Evolutionary conservation across 2,888 invertebrate species (phyloP).

Genomic region (Luperina testacea): DNA sequence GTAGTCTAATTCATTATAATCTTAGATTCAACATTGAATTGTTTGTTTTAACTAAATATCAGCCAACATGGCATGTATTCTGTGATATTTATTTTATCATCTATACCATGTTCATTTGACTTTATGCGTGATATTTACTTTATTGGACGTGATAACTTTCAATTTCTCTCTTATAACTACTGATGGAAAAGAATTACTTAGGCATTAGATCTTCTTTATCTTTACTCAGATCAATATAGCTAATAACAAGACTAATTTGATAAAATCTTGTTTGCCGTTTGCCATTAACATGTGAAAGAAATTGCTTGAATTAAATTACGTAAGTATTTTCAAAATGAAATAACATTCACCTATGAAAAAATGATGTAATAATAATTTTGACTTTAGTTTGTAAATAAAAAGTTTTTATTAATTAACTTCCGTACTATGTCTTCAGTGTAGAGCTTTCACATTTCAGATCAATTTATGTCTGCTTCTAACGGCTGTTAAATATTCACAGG

Average conservation of each 20-base stretch:
- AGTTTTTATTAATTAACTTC: conserved; percentile 38
- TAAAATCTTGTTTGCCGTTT: conserved; percentile 48
- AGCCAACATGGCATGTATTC: background rate
- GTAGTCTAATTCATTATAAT: background rate
- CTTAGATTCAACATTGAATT: background rate
- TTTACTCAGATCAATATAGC: conserved; percentile 34
- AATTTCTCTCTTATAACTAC: conserved; percentile 49
- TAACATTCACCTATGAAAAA: conserved; percentile 37
- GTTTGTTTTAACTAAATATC: background rate
- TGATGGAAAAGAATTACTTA: conserved; percentile 37
- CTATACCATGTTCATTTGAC: background rate
- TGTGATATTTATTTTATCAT: conserved; percentile 14
- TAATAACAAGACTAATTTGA: conserved; percentile 51
- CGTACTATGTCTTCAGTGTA: conserved; percentile 27
- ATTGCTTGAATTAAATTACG: conserved; percentile 49
- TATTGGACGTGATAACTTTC: conserved; percentile 43
- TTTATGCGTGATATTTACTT: conserved; percentile 41
- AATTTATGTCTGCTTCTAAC: conserved; percentile 10
- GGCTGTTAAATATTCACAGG: background rate
- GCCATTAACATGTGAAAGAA: conserved; percentile 56
- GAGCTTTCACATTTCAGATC: conserved; percentile 53
- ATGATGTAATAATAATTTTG: conserved; percentile 28
- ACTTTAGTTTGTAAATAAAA: conserved; percentile 37
- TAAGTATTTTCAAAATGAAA: conserved; percentile 47
- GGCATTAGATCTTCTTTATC: conserved; percentile 47